Evolutionary conservation across 2,888 invertebrate species (phyloP), one percentile per base, ranked within the genome.

Genomic region (Acanthopleura granulata): DNA sequence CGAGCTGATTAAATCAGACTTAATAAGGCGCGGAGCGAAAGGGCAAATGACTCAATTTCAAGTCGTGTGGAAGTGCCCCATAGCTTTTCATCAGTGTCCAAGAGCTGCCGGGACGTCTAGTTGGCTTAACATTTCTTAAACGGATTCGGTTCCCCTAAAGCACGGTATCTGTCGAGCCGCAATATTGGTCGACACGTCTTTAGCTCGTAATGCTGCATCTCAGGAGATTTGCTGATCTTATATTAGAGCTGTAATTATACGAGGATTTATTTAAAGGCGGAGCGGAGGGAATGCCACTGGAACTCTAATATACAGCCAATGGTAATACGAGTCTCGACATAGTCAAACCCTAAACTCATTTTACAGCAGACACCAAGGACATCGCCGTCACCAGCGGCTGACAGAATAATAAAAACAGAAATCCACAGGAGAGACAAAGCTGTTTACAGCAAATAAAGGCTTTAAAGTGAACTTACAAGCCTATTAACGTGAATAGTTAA

Each of bases 41-140:
- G 66, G 66, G 25, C 66, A 66, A 66, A 66, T 66, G 66, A 66
- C 66, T 66, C 66, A 66, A 66, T 66, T 66, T 66, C 66, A 27
- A 66, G 66, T 25, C 66, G 27, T 25, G 66, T 66, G 66, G 18
- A 66, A 66, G 66, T 66, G 66, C 66, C 66, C 57, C 66, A 27
- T 66, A 66, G 66, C 66, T 66, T 66, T 66, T 66, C 66, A 66
- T 66, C 66, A 66, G 66, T 27, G 66, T 66, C 22, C 29, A 22
- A 22, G 25, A 66, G 66, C 66, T 27, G 66, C 66, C 66, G 27
- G 22, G 16, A 16, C 66, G 22, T 66, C 66, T 66, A 66, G 66
- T 66, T 66, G 66, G 66, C 66, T 66, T 66, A 66, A 66, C 25
- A 27, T 66, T 22, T 27, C 29, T 16, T 66, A 66, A 66, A 66